Percentiles rank a stretch among this genome's conserved stretches.
phyloP scores from a whole-genome alignment of 2,888 invertebrate genomes.

The Calliphora vomitoria region DNA sequence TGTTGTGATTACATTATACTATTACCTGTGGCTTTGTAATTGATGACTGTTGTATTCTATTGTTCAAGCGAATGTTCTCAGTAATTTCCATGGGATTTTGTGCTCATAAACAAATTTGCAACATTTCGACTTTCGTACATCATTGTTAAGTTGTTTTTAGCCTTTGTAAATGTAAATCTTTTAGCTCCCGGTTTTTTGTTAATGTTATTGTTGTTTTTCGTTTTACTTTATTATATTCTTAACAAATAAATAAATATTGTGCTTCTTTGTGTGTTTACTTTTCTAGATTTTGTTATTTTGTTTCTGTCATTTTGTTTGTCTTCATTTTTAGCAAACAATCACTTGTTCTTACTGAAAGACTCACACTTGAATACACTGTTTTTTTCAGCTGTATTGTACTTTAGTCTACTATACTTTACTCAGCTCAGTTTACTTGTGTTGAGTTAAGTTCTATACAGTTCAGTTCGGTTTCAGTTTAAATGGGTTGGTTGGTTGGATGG shows the following conservation, averaged over 20 bases:
- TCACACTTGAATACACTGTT: too few relatives aligned
- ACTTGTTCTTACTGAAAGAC: constrained; percentile 25
- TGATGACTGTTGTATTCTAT: constrained; percentile 6
- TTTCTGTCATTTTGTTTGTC: constrained; percentile 6
- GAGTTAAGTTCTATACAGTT: not conserved
- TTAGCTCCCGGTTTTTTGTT: too few relatives aligned
- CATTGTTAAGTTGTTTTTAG: constrained; percentile 4
- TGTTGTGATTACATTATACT: constrained; percentile 31
- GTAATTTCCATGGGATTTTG: not conserved
- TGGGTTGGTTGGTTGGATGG: not conserved
- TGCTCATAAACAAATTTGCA: constrained; percentile 1
- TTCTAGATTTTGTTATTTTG: constrained; percentile 32
- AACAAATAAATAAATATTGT: constrained; percentile 28
- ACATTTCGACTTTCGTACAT: not conserved
- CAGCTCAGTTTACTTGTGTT: constrained; percentile 1
- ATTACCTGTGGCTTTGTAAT: constrained; percentile 36
- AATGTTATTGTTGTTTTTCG: not conserved
- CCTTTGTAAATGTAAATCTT: not conserved
- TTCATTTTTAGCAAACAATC: constrained; percentile 29
- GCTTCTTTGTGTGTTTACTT: constrained; percentile 9
- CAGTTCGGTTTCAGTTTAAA: constrained; percentile 2
- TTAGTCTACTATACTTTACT: not conserved
- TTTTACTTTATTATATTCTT: constrained; percentile 1
- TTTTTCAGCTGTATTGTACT: not conserved
- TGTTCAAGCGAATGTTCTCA: not conserved